Evolutionary conservation across 2,113 vertebrate genomes (phyloP), one percentile per base, ranked within the genome.

Genomic region (Tinamus guttatus): DNA sequence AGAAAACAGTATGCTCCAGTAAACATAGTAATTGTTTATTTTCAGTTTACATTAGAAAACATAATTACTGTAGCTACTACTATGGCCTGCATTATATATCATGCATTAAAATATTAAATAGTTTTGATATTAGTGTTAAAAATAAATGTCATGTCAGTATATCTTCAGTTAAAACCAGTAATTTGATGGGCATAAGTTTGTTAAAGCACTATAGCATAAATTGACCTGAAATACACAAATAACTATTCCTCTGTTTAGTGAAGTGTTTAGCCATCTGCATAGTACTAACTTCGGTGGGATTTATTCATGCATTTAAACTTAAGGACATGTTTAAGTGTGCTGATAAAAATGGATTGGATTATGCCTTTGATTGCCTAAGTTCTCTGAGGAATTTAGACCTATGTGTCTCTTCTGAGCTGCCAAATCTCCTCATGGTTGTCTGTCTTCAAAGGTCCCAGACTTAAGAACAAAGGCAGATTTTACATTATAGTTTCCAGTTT

Each of bases 391-490:
- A 79, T 95, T 76, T 5, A 13, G 63, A 67, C 27, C 40, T 64
- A 12, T 8, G 6, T 51, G 40, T 52, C 65, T 80, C 36, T 84
- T 81, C 28, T 60, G 65, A 75, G 84, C 16, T 60, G 41, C 19
- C 78, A 77, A 85, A 43, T 49, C 18, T 43, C 6, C n/a, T 65
- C 70, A 47, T 87, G 56, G 38, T 34, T 71, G 34, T 68, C 24
- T 51, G 11, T 83, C 62, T 85, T 51, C 60, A 58, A 52, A 54
- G 60, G 34, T 77, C 91, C 36, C 27, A 70, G 78, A 85, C 90
- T 82, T 89, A 73, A 82, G 49, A 43, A 91, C 73, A 65, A 87
- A 81, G 88, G 58, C 22, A 85, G 62, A 87, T 94, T 94, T 93
- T 21, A 24, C 40, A n/a, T 77, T 93, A 34, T 22, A 69, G n/a